Conservation (phyloP, 2,797 vertebrate species). For the Smutsia gigantea region DNA sequence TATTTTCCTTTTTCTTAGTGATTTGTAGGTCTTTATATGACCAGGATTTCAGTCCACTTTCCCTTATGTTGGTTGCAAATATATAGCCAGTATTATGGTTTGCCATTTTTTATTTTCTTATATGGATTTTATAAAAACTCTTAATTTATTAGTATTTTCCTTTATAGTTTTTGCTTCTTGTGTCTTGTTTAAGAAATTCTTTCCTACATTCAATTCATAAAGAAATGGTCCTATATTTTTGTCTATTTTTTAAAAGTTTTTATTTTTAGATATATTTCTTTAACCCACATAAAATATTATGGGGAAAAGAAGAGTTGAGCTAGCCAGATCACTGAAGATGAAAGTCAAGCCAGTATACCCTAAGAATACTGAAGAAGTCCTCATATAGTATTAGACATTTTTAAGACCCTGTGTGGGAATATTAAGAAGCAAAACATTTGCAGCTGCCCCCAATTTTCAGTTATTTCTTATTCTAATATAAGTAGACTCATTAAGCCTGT, state of each 20-base stretch:
- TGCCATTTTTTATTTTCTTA: neutral
- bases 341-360: neutral
- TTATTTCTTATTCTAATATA: neutral
- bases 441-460: neutral
- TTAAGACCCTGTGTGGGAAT: neutral
- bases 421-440: neutral
- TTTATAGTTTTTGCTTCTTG: neutral
- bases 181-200: neutral
- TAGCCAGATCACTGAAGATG: neutral
- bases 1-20: neutral
- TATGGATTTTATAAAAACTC: neutral
- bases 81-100: neutral
- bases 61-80: neutral
- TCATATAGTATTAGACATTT: neutral
- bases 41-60: neutral
- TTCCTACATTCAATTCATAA: neutral
- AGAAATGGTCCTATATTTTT: neutral
- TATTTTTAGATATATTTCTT: neutral
- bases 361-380: neutral
- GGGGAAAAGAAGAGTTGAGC: neutral
- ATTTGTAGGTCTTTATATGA: neutral
- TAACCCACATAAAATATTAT: neutral
- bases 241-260: neutral
- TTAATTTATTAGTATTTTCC: neutral
- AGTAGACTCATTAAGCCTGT: neutral